A percentile compares a stretch with the other conserved stretches of the same genome.
phyloP scores from a whole-genome alignment of 2,888 invertebrate species.

The Cinara cedri region DNA sequence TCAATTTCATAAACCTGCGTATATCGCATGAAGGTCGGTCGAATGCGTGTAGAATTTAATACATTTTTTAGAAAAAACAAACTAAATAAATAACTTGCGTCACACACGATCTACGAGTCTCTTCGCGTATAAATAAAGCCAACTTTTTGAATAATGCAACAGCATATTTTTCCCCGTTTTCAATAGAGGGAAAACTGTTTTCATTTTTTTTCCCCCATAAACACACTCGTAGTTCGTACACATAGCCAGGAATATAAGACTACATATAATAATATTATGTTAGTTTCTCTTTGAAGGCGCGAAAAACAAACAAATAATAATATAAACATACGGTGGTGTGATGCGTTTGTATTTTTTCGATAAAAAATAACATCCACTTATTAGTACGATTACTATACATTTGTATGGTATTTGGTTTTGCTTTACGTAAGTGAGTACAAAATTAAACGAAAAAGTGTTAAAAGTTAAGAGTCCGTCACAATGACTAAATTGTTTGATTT shows the following conservation, averaged over 20 bases:
- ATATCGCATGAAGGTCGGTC: slow-evolving; percentile 1
- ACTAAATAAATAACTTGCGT: slow-evolving; percentile 44
- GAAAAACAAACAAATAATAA: neutral
- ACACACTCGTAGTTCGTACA: neutral
- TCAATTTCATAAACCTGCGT: slow-evolving; percentile 23
- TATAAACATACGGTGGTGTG: no score
- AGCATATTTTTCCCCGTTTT: slow-evolving; percentile 9
- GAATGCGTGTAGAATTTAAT: slow-evolving; percentile 40
- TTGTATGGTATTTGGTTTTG: no score
- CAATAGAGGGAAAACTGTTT: slow-evolving; percentile 2
- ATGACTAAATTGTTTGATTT: no score
- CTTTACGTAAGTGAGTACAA: no score
- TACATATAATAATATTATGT: slow-evolving; percentile 10
- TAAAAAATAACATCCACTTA: no score
- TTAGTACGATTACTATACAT: no score
- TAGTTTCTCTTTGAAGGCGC: neutral
- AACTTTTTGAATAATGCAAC: slow-evolving; percentile 53
- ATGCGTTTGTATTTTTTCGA: no score
- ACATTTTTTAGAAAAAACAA: slow-evolving; percentile 25
- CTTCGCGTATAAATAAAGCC: slow-evolving; percentile 18
- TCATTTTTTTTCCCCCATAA: no score
- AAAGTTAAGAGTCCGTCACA: neutral
- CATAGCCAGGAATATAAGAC: slow-evolving; percentile 15
- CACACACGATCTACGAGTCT: slow-evolving; percentile 8
- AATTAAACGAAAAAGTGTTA: neutral